Evolutionary conservation across 2,888 invertebrate genomes (phyloP).

Genomic region (Alentia gelatinosa): DNA sequence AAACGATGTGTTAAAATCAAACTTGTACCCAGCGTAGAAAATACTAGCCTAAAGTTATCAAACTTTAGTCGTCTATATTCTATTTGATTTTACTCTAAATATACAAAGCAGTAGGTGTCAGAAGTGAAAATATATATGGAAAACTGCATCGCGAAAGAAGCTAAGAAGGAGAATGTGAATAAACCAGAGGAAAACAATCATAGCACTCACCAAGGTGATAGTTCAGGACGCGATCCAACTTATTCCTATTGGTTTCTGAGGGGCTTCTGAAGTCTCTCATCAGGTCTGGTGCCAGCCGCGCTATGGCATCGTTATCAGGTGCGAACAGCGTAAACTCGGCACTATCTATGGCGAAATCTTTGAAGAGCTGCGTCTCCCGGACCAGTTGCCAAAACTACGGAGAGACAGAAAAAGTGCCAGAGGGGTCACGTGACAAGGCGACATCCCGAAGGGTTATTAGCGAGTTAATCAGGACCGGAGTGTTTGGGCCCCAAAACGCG

Average conservation of each 20-base stretch:
- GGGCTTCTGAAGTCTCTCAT: not conserved
- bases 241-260: not conserved
- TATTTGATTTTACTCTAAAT: too few species aligned
- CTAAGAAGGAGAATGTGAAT: too few species aligned
- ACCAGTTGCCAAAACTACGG: not conserved
- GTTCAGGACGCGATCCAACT: not conserved
- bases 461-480: too few species aligned
- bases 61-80: too few species aligned
- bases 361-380: not conserved
- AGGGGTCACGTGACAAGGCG: not conserved
- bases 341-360: not conserved
- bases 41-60: too few species aligned
- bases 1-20: too few species aligned
- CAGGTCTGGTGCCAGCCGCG: not conserved
- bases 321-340: slow-evolving; percentile 13
- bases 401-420: not conserved
- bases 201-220: not conserved
- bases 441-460: not conserved
- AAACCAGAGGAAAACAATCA: too few species aligned
- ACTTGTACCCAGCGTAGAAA: too few species aligned
- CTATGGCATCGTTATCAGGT: not conserved
- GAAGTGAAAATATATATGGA: too few species aligned
- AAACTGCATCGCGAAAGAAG: too few species aligned
- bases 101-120: too few species aligned
- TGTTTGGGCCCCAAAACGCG: too few species aligned